Evolutionary conservation across 2,888 invertebrate genomes (phyloP), one percentile per base, ranked within the genome.

Genomic region (Hoplodrina ambigua): DNA sequence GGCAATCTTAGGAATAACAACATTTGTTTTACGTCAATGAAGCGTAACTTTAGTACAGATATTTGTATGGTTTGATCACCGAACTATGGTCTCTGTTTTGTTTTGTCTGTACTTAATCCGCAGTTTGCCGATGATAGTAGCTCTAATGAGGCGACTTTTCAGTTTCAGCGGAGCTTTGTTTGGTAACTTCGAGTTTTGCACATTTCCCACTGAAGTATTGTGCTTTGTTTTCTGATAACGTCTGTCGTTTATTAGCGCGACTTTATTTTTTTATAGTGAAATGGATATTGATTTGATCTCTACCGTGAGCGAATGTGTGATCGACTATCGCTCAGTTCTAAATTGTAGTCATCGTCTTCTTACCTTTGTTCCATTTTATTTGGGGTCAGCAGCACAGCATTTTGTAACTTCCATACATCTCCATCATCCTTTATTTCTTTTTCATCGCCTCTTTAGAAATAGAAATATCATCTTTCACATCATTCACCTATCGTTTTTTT

Each of bases 61-160:
- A 67, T 69, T 72, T 68, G 25, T 56, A 20, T 68, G 75, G 56
- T 56, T 69, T 75, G 55, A 44, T 69, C 37, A 46, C n/a, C 56
- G 37, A 59, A 77, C 70, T 49, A 54, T 49, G 30, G 41, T 25
- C 69, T 25, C 46, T 19, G 30, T 68, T 68, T 70, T 77, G 44
- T 77, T 72, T 72, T 72, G 58, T 77, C 58, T 17, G 25, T 46
- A 72, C 15, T 62, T 44, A 60, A 60, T 53, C 30, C 41, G 20
- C 41, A 60, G 56, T 73, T 61, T 41, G 46, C 25, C 61, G 50
- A 55, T 59, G 58, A 63, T 33, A 50, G 53, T 71, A 58, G 69
- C 66, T 70, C 75, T 76, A 81, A 78, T 68, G 64, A 77, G 72
- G 64, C 33, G 64, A 72, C 25, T 79, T 65, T 72, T 17, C n/a